These are phyloP conservation scores for Pachypsylla venusta DNA, from an alignment of 1,140 invertebrate species.

Conservation along the genomic window DNA sequence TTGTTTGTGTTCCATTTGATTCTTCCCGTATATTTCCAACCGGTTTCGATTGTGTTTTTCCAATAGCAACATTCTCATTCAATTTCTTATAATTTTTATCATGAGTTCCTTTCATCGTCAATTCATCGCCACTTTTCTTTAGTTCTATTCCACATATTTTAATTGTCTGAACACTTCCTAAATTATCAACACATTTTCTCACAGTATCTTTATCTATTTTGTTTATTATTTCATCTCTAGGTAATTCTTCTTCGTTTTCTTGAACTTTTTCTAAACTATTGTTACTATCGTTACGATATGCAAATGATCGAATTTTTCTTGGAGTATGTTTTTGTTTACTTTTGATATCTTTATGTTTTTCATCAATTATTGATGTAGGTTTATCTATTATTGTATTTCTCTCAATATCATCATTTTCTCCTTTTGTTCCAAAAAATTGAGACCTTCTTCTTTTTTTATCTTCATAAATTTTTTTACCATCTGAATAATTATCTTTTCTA, in stretches of 20 bases:
- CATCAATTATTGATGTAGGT: neutral
- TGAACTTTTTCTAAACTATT: neutral
- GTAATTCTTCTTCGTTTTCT: neutral
- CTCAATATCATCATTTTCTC: no score
- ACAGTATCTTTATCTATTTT: neutral
- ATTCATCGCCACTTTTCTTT: neutral
- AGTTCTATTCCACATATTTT: conserved; percentile 5
- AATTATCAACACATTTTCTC: neutral
- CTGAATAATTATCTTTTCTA: no score
- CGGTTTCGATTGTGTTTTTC: no score
- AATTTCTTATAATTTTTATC: neutral
- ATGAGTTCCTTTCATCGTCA: neutral
- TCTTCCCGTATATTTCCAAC: no score
- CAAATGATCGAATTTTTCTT: neutral
- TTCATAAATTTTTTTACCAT: neutral
- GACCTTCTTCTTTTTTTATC: neutral
- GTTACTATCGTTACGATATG: neutral
- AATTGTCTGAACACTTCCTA: neutral
- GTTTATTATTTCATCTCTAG: neutral
- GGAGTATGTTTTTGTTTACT: neutral
- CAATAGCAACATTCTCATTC: no score
- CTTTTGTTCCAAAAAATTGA: conserved; percentile 3
- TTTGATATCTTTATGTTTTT: neutral
- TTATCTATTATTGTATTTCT: no score
- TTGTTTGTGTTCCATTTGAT: neutral